Evolutionary conservation across 2,888 invertebrate genomes (phyloP), one percentile per base, ranked within the genome.

Genomic region (Gymnosoma rotundatum): DNA sequence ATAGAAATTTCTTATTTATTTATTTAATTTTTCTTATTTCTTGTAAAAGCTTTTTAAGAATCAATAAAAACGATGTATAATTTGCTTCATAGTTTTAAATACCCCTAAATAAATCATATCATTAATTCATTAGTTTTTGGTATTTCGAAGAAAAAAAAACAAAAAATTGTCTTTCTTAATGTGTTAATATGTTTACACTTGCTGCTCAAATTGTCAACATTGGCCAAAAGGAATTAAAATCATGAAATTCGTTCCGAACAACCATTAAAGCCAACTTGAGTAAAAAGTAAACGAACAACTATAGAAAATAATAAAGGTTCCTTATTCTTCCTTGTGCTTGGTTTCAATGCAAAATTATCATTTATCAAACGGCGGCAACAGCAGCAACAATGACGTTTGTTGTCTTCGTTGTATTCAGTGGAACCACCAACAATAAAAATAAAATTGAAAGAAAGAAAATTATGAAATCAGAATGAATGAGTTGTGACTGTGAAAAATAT

Each of bases 101-200:
- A 42, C 12, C 7, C 12, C 7, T 12, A 12, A 42, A 42, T 42
- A 42, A 42, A 42, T 42, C 42, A 42, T 42, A 12, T 42, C 10
- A 42, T 42, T n/a, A n/a, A 36, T 69, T 56, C 42, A 20, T n/a
- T 21, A 36, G 21, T 48, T 64, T n/a, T 69, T 38, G 18, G 20
- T 4, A 2, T 42, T 56, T 2, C 2, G 50, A 32, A 18, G 32
- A 50, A 67, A 32, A 12, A 38, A 61, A 61, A 50, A 60, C 61
- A 69, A 69, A 42, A 69, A 42, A 12, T 42, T 42, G 12, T 61
- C 20, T 56, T 56, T 54, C 16, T 67, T 48, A 20, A 10, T 83
- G 61, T 75, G 67, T 83, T 79, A 75, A 61, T 83, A 61, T 78
- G 83, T 52, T 83, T 80, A 83, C 83, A 83, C 72, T 67, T 76